A percentile compares a stretch with the other conserved stretches of the same genome.
These are phyloP conservation scores for Pemphredon lugubris DNA, from an alignment of 2,888 invertebrate species.

Conservation along the genomic window DNA sequence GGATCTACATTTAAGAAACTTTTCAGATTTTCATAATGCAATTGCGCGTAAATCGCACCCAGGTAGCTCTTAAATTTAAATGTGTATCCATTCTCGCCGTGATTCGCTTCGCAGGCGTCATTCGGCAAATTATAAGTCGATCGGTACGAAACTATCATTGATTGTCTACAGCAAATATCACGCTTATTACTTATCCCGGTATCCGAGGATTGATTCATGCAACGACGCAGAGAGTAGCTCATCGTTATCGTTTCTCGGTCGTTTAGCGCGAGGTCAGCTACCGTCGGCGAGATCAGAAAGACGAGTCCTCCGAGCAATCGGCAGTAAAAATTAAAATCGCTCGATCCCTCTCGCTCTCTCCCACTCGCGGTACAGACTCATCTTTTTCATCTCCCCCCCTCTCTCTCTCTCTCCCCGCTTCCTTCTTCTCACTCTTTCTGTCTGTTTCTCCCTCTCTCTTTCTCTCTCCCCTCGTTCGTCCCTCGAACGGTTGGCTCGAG, in stretches of 20 bases:
- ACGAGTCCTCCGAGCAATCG: slow-evolving; percentile 45
- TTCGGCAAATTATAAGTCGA: too few species aligned
- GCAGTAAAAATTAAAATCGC: slow-evolving; percentile 64
- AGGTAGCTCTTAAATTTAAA: too few species aligned
- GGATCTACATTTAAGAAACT: too few species aligned
- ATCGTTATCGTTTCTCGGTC: slow-evolving; percentile 57
- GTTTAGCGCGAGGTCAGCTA: slow-evolving; percentile 58
- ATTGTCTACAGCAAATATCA: not conserved
- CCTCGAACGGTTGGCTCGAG: slow-evolving; percentile 32
- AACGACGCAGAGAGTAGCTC: slow-evolving; percentile 23
- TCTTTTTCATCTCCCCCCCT: too few species aligned
- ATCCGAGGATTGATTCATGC: slow-evolving; percentile 61
- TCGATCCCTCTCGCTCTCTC: slow-evolving; percentile 7
- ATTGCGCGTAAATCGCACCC: too few species aligned
- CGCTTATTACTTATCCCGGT: too few species aligned
- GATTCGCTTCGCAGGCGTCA: too few species aligned
- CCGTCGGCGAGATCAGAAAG: slow-evolving; percentile 69
- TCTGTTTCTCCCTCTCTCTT: not conserved
- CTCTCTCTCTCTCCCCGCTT: slow-evolving; percentile 3
- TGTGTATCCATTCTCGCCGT: too few species aligned
- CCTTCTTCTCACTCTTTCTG: not conserved
- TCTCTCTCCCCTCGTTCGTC: not conserved
- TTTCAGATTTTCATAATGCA: too few species aligned
- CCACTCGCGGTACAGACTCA: not conserved
- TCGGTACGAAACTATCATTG: too few species aligned